phyloP scores from a whole-genome alignment of 92 coral and sea anemone species.

The Siderastrea siderea region DNA sequence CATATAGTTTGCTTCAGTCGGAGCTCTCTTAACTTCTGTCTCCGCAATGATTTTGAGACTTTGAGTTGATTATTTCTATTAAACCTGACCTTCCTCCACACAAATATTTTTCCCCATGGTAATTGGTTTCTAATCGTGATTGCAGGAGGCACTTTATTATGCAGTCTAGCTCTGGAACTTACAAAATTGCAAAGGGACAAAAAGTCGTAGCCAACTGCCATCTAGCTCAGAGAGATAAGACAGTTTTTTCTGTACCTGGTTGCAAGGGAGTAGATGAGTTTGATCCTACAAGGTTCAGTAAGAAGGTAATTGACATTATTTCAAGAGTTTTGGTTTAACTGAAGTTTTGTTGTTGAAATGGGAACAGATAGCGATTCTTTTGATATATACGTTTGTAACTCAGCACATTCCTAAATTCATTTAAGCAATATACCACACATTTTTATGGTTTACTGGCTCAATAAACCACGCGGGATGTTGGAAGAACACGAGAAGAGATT shows the following conservation, averaged over 20 bases:
- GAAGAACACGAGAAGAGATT: no score
- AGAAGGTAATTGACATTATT: slow-evolving; percentile 33
- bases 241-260: slow-evolving; percentile 72
- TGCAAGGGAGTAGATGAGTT: slow-evolving; percentile 79
- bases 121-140: not conserved
- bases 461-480: no score
- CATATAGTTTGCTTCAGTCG: no score
- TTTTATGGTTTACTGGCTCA: no score
- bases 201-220: slow-evolving; percentile 82
- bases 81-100: not conserved
- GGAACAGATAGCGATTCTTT: no score
- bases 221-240: slow-evolving; percentile 87
- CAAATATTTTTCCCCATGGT: not conserved
- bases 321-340: not conserved
- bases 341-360: not conserved
- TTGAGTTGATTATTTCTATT: not conserved
- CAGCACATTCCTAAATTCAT: no score
- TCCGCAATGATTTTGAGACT: no score
- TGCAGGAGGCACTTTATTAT: slow-evolving; percentile 71
- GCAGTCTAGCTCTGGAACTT: slow-evolving; percentile 76
- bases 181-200: slow-evolving; percentile 73
- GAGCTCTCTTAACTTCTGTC: no score
- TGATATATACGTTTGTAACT: no score
- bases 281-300: slow-evolving; percentile 63
- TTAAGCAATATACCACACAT: no score